phyloP scores from a whole-genome alignment of 2,113 vertebrate species.

The Sylvia atricapilla region DNA sequence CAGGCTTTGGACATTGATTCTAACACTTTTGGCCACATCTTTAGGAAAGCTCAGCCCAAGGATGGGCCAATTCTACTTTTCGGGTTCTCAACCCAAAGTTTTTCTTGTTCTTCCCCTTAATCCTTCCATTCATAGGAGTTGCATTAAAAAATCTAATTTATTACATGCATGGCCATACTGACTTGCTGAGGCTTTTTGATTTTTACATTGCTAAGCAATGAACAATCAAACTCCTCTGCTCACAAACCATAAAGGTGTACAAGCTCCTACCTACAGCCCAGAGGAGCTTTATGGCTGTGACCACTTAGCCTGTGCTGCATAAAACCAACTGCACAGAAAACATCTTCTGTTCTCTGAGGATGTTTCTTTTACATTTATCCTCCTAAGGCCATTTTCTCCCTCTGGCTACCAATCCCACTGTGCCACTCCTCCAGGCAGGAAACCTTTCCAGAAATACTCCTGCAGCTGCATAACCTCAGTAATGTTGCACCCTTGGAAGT shows the following conservation, averaged over 20 bases:
- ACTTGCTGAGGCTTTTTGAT: background rate
- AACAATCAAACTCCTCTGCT: background rate
- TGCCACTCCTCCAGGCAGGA: background rate
- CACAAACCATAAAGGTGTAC: background rate
- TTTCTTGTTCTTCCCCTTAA: slow-evolving; percentile 3
- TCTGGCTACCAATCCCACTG: background rate
- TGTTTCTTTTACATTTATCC: background rate
- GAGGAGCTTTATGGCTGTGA: background rate
- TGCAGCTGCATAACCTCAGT: slow-evolving; percentile 31
- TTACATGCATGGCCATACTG: background rate
- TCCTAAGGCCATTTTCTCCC: slow-evolving; percentile 16
- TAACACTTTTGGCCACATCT: background rate
- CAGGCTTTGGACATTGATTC: background rate
- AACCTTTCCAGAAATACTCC: slow-evolving; percentile 33
- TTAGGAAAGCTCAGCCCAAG: slow-evolving; percentile 32
- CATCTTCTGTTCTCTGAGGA: background rate
- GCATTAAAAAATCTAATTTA: background rate
- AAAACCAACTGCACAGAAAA: background rate
- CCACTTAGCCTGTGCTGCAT: background rate
- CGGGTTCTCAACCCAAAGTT: background rate
- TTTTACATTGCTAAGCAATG: background rate
- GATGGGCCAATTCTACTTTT: background rate
- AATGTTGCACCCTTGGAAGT: slow-evolving; percentile 32
- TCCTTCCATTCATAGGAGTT: background rate
- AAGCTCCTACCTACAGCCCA: background rate